Conservation (phyloP, 2,888 invertebrate genomes). For the Zygothrica quintamaculata region DNA sequence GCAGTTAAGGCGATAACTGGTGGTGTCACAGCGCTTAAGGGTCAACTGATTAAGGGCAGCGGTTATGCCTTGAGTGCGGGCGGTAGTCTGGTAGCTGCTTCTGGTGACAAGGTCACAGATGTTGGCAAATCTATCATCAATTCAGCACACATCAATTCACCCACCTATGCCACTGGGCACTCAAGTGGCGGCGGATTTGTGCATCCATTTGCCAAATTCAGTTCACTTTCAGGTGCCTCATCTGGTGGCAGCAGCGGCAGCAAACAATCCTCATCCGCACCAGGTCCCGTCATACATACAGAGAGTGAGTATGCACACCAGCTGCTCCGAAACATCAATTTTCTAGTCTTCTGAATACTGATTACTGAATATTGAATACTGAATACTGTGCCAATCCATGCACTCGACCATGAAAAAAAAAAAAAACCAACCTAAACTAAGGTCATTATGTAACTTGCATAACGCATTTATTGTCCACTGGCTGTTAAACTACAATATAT, state of each 20-base stretch:
- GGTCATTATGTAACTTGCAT: slow-evolving; percentile 57
- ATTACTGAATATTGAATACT: too few species aligned
- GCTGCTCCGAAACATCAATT: slow-evolving; percentile 56
- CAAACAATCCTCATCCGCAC: slow-evolving; percentile 53
- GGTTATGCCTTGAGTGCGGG: slow-evolving; percentile 88
- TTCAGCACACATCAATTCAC: slow-evolving; percentile 88
- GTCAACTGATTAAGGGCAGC: slow-evolving; percentile 93
- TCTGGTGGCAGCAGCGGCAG: slow-evolving; percentile 79
- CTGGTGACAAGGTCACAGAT: slow-evolving; percentile 92
- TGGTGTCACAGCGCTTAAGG: slow-evolving; percentile 94
- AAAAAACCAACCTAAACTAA: slow-evolving; percentile 46
- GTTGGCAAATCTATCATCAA: slow-evolving; percentile 92
- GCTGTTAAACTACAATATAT: slow-evolving; percentile 45
- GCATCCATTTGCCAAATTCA: slow-evolving; percentile 82
- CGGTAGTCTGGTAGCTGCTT: slow-evolving; percentile 89
- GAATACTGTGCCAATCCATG: slow-evolving; percentile 15
- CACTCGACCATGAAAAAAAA: slow-evolving; percentile 36
- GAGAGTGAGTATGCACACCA: slow-evolving; percentile 81
- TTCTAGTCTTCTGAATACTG: slow-evolving; percentile 56
- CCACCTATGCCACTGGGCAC: slow-evolving; percentile 71
- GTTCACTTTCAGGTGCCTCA: slow-evolving; percentile 82
- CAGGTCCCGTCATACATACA: slow-evolving; percentile 78
- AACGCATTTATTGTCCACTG: slow-evolving; percentile 36
- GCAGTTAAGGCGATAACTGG: slow-evolving; percentile 95
- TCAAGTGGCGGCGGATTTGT: slow-evolving; percentile 58